phyloP scores from a whole-genome alignment of 2,113 vertebrate species.

The Echinops telfairi region DNA sequence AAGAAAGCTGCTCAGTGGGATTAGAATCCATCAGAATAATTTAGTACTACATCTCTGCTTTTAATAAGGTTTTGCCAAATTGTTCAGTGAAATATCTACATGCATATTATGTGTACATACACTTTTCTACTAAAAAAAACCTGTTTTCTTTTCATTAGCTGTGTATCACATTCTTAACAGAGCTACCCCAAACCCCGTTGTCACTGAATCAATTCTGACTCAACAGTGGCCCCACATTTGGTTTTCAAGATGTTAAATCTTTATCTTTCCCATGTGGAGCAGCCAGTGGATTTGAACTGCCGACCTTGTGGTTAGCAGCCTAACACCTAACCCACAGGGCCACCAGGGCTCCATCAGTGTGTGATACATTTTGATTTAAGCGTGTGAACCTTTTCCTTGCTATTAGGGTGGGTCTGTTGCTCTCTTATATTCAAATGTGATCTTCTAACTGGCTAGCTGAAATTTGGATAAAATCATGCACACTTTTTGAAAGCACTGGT shows the following conservation, averaged over 20 bases:
- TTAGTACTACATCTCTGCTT: slow-evolving; percentile 49
- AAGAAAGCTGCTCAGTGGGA: slow-evolving; percentile 73
- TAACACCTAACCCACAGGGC: too few relatives aligned
- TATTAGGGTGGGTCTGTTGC: neutral
- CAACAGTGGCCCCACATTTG: too few relatives aligned
- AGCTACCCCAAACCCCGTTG: neutral
- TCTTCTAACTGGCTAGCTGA: neutral
- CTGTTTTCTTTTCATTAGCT: slow-evolving; percentile 4
- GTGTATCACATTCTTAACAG: neutral
- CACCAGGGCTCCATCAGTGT: neutral
- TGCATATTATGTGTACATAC: neutral
- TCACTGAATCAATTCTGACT: too few relatives aligned
- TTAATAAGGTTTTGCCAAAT: slow-evolving; percentile 58
- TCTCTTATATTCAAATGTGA: neutral
- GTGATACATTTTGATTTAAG: neutral
- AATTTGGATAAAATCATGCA: slow-evolving; percentile 53
- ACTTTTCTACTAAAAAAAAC: neutral
- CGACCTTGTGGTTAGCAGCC: too few relatives aligned
- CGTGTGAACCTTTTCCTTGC: slow-evolving; percentile 12
- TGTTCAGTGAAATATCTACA: slow-evolving; percentile 48
- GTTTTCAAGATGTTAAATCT: too few relatives aligned
- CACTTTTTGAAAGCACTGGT: neutral
- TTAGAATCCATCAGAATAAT: slow-evolving; percentile 60
- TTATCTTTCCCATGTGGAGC: too few relatives aligned
- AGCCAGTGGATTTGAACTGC: too few relatives aligned